Evolutionary conservation across 2,113 vertebrate genomes (phyloP).

Genomic region (Acrocephalus kingi): DNA sequence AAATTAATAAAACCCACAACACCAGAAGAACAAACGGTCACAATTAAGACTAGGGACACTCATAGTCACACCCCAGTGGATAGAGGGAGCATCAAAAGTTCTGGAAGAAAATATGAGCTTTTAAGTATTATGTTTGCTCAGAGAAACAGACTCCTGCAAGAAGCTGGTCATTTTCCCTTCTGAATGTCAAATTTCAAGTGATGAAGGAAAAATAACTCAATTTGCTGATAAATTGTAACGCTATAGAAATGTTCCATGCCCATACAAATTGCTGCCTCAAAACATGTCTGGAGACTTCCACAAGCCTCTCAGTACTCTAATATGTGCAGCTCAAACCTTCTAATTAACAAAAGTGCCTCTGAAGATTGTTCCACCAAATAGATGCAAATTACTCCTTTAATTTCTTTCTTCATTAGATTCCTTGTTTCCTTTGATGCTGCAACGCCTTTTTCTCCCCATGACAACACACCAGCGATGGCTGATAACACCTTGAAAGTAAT

Average conservation of each 20-base stretch:
- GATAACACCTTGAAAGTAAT: slow-evolving; percentile 35
- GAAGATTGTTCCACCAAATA: slow-evolving; percentile 28
- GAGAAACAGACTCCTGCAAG: neutral
- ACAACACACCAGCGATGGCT: neutral
- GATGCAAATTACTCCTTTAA: slow-evolving; percentile 54
- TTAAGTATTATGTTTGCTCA: neutral
- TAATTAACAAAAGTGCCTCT: slow-evolving; percentile 50
- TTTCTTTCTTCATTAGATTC: slow-evolving; percentile 48
- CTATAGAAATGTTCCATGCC: neutral
- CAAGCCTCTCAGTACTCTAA: neutral
- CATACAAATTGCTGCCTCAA: neutral
- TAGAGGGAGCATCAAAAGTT: neutral
- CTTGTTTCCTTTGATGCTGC: slow-evolving; percentile 47
- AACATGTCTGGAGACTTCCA: neutral
- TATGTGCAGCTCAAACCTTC: neutral
- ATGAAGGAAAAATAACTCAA: neutral
- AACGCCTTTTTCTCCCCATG: slow-evolving; percentile 6
- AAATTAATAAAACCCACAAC: neutral
- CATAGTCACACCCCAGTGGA: neutral
- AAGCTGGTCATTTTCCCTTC: neutral
- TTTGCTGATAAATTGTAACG: neutral
- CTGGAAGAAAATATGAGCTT: neutral
- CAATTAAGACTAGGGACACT: neutral
- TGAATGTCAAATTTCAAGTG: neutral
- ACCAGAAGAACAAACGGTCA: neutral